phyloP scores from a whole-genome alignment of 2,888 invertebrate species.

The Chrysodeixis includens region DNA sequence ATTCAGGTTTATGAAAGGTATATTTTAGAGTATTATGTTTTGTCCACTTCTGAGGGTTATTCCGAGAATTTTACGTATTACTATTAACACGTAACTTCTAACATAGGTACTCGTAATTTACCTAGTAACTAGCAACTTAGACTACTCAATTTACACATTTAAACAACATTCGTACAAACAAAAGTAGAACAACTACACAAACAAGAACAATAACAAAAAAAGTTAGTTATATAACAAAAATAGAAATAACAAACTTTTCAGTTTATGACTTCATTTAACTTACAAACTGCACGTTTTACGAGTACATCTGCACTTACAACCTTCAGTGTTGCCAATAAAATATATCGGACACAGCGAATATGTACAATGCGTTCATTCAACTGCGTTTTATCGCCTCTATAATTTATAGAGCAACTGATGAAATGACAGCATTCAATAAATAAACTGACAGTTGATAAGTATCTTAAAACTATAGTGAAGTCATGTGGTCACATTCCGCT shows the following conservation, averaged over 20 bases:
- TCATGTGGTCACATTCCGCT: too few species aligned
- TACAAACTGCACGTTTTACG: slow-evolving; percentile 45
- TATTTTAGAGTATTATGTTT: too few species aligned
- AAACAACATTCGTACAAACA: not conserved
- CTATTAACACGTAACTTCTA: too few species aligned
- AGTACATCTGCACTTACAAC: slow-evolving; percentile 22
- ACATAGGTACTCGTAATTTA: too few species aligned
- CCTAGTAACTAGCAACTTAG: too few species aligned
- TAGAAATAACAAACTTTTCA: slow-evolving; percentile 9
- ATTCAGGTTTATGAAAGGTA: too few species aligned
- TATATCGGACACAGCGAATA: slow-evolving; percentile 29
- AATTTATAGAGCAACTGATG: slow-evolving; percentile 24
- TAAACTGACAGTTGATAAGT: not conserved
- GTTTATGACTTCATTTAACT: slow-evolving; percentile 40
- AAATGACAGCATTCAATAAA: not conserved
- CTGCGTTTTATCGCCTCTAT: slow-evolving; percentile 28
- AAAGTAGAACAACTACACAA: not conserved
- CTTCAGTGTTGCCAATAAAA: slow-evolving; percentile 48
- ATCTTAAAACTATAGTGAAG: not conserved
- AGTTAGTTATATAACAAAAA: slow-evolving; percentile 8
- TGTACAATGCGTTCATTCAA: slow-evolving; percentile 40
- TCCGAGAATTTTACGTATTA: too few species aligned
- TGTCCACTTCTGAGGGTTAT: too few species aligned
- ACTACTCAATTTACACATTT: too few species aligned
- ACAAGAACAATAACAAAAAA: not conserved